phyloP scores from a whole-genome alignment of 2,888 invertebrate genomes.

The Epistrophella euchroma region DNA sequence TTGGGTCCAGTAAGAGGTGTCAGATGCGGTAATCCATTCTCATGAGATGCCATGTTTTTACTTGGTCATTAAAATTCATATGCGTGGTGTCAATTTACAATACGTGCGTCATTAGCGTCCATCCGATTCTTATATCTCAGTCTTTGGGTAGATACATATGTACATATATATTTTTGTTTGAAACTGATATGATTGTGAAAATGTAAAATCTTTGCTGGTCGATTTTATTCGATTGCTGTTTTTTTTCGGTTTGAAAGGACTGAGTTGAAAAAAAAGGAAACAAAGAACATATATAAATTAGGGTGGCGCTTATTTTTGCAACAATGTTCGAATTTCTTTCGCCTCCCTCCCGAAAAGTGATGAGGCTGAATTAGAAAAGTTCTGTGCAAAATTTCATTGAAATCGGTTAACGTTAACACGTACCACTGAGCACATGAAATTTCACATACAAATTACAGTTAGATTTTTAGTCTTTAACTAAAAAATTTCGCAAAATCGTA shows the following conservation, averaged over 20 bases:
- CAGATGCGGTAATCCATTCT: slow-evolving; percentile 47
- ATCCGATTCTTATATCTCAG: background rate
- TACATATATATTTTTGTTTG: slow-evolving; percentile 2
- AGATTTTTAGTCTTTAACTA: no score
- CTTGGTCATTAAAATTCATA: slow-evolving; percentile 44
- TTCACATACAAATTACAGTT: no score
- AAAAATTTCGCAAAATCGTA: no score
- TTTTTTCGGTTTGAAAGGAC: background rate
- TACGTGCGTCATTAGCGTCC: background rate
- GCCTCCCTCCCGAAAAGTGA: no score
- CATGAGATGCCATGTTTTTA: slow-evolving; percentile 22
- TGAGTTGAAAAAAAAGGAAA: background rate
- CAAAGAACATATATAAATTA: background rate
- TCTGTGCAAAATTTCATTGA: no score
- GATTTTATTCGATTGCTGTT: background rate
- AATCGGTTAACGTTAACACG: no score
- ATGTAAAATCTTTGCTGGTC: slow-evolving; percentile 8
- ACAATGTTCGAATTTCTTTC: no score
- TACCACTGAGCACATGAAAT: no score
- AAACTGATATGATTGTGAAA: slow-evolving; percentile 33
- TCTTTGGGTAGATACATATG: background rate
- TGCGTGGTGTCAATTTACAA: slow-evolving; percentile 16
- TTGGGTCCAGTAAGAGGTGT: slow-evolving; percentile 47
- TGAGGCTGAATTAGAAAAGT: no score
- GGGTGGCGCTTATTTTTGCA: no score